Percentiles rank a stretch among this genome's conserved stretches.
phyloP scores from a whole-genome alignment of 2,888 invertebrate genomes.

The Mimachlamys varia region DNA sequence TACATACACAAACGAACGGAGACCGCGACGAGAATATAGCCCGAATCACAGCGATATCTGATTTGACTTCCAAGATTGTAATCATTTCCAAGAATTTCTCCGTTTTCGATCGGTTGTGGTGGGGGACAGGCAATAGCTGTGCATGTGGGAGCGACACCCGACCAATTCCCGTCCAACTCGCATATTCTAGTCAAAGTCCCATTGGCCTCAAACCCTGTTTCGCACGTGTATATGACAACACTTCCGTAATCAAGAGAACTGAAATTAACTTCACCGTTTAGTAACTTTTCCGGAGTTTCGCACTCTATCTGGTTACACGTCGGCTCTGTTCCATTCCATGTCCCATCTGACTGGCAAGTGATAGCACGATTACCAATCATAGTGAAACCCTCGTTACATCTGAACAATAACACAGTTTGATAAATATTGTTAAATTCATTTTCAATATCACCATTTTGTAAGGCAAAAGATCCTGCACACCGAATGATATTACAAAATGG shows the following conservation, averaged over 20 bases:
- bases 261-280: constrained; percentile 46
- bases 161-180: constrained; percentile 74
- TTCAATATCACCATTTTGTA: constrained; percentile 55
- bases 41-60: constrained; percentile 67
- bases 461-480: constrained; percentile 56
- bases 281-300: constrained; percentile 40
- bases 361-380: constrained; percentile 62
- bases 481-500: constrained; percentile 62
- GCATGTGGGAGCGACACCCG: constrained; percentile 72
- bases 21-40: constrained; percentile 65
- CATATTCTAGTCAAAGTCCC: constrained; percentile 72
- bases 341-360: constrained; percentile 70
- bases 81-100: constrained; percentile 49
- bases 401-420: constrained; percentile 58
- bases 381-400: constrained; percentile 69
- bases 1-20: constrained; percentile 64
- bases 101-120: constrained; percentile 64
- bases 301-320: constrained; percentile 61
- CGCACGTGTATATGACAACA: constrained; percentile 60
- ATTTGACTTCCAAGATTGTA: constrained; percentile 57
- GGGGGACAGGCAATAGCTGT: constrained; percentile 63
- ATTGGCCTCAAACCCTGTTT: constrained; percentile 65
- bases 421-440: constrained; percentile 22
- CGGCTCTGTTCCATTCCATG: constrained; percentile 75
- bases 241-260: constrained; percentile 42